These are phyloP conservation scores for Nesogale talazaci DNA, from an alignment of 2,113 vertebrate species.

Conservation along the genomic window DNA sequence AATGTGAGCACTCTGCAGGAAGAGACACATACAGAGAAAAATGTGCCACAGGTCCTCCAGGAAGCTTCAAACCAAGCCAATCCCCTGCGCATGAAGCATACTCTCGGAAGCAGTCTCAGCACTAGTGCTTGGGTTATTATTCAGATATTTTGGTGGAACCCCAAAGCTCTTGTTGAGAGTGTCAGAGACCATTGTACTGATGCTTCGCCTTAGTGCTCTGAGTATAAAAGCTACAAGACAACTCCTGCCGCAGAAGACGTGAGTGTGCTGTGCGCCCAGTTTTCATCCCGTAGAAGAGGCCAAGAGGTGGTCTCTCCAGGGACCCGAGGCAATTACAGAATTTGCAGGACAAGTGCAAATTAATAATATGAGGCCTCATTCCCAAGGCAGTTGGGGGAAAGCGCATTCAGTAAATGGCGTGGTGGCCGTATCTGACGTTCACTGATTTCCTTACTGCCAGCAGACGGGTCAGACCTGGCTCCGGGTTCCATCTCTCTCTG, in stretches of 20 bases:
- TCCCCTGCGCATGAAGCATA: neutral
- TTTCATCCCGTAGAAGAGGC: conserved; percentile 32
- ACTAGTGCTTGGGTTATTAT: neutral
- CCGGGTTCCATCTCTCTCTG: too few relatives aligned
- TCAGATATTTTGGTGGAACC: neutral
- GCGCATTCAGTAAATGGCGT: neutral
- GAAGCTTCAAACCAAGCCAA: neutral
- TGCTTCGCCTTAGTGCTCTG: neutral
- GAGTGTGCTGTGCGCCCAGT: neutral
- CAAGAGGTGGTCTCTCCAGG: neutral
- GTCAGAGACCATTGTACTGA: conserved; percentile 14
- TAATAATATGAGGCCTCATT: neutral
- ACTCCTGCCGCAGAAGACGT: conserved; percentile 20
- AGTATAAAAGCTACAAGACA: conserved; percentile 19
- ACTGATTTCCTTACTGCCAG: too few relatives aligned
- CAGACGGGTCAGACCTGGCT: too few relatives aligned
- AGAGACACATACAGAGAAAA: conserved; percentile 24
- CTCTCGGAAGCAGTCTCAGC: neutral
- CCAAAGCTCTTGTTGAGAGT: conserved; percentile 1
- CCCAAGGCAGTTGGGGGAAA: neutral
- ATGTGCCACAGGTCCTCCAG: neutral
- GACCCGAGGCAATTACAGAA: neutral
- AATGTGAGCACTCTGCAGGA: neutral
- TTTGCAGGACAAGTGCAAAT: neutral
- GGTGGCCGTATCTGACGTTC: too few relatives aligned